Percentiles rank a stretch among this genome's conserved stretches.
Conservation (phyloP, 2,113 vertebrate species). For the Pantherophis guttatus region DNA sequence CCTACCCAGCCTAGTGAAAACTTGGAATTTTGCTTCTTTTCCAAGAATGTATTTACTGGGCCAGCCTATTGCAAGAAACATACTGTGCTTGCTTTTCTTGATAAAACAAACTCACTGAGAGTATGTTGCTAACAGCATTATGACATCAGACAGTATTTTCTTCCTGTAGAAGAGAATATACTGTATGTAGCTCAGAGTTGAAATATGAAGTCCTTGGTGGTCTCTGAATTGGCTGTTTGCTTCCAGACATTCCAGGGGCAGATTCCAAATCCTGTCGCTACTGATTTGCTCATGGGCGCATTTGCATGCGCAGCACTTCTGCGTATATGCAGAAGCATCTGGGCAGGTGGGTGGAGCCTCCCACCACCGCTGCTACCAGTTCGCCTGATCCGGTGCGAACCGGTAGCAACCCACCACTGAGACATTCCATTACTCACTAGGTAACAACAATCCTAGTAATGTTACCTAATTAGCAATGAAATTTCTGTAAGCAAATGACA, state of each 20-base stretch:
- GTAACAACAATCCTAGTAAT: neutral
- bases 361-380: no score
- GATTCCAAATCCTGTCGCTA: no score
- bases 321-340: no score
- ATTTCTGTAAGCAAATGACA: neutral
- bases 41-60: neutral
- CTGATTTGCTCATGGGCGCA: no score
- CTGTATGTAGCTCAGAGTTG: neutral
- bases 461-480: neutral
- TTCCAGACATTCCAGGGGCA: neutral
- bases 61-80: neutral
- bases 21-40: neutral
- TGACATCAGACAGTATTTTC: neutral
- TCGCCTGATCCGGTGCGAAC: no score
- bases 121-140: neutral
- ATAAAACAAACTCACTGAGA: neutral
- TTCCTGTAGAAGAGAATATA: neutral
- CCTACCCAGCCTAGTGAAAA: neutral
- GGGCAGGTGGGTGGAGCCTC: no score
- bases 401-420: neutral
- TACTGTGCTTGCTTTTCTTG: neutral
- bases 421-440: neutral
- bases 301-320: no score
- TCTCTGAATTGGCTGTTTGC: neutral
- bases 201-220: neutral